Evolutionary conservation across 2,888 invertebrate species (phyloP).

Genomic region (Ypsolopha scabrella): DNA sequence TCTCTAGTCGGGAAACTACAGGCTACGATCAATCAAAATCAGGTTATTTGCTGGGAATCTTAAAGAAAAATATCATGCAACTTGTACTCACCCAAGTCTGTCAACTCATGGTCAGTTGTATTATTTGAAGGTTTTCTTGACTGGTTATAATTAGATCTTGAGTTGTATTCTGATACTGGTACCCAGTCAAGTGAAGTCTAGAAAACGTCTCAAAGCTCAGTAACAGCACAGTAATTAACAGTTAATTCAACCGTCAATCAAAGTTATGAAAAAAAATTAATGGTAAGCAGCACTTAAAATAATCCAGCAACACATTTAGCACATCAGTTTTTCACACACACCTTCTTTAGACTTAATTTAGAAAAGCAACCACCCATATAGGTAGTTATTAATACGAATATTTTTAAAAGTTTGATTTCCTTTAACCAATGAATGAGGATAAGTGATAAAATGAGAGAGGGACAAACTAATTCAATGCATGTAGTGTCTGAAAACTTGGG

Average conservation of each 20-base stretch:
- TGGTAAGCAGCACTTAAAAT: neutral
- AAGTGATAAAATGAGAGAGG: no score
- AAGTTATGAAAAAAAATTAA: neutral
- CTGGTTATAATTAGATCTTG: constrained; percentile 56
- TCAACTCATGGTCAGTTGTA: constrained; percentile 58
- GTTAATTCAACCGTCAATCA: no score
- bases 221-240: neutral
- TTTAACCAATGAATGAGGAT: no score
- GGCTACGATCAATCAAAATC: neutral
- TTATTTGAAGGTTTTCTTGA: constrained; percentile 60
- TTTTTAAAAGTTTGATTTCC: no score
- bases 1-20: no score
- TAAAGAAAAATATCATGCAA: neutral
- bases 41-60: neutral
- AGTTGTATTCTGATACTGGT: constrained; percentile 63
- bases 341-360: constrained; percentile 56
- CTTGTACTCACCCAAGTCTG: constrained; percentile 50
- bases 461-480: no score
- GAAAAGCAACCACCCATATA: constrained; percentile 64
- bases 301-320: neutral
- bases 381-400: neutral
- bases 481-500: neutral
- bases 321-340: constrained; percentile 15
- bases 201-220: constrained; percentile 19
- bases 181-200: constrained; percentile 68